These are phyloP conservation scores for Piscicola geometra DNA, from an alignment of 2,888 invertebrate genomes.

Conservation along the genomic window DNA sequence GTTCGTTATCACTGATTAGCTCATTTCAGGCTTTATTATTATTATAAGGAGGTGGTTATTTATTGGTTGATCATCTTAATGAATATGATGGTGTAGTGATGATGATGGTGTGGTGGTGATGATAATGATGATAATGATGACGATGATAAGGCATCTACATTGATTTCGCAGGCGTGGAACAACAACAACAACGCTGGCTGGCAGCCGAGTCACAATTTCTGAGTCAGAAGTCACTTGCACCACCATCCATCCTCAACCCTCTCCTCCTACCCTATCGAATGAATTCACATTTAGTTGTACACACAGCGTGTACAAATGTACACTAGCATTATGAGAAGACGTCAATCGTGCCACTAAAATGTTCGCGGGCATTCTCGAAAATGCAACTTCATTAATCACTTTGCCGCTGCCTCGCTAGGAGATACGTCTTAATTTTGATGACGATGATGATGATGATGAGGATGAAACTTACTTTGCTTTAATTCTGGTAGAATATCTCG, in stretches of 20 bases:
- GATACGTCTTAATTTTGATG: not conserved
- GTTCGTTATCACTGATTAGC: not conserved
- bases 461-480: slow-evolving; percentile 1
- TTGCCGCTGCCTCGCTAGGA: not conserved
- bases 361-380: too few relatives aligned
- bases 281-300: too few relatives aligned
- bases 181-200: slow-evolving; percentile 1
- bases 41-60: too few relatives aligned
- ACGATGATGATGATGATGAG: not conserved
- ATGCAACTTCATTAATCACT: not conserved
- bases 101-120: too few relatives aligned
- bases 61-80: too few relatives aligned
- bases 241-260: too few relatives aligned
- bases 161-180: not conserved
- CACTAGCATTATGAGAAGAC: too few relatives aligned
- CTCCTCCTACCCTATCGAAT: too few relatives aligned
- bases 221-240: not conserved
- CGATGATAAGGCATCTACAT: not conserved
- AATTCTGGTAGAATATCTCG: not conserved
- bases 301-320: too few relatives aligned
- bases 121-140: too few relatives aligned
- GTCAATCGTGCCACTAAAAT: too few relatives aligned
- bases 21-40: not conserved
- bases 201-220: slow-evolving; percentile 12
- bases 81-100: too few relatives aligned